A percentile compares a stretch with the other conserved stretches of the same genome.
phyloP scores from a whole-genome alignment of 2,888 invertebrate genomes.

The Sminthurinus aureus region DNA sequence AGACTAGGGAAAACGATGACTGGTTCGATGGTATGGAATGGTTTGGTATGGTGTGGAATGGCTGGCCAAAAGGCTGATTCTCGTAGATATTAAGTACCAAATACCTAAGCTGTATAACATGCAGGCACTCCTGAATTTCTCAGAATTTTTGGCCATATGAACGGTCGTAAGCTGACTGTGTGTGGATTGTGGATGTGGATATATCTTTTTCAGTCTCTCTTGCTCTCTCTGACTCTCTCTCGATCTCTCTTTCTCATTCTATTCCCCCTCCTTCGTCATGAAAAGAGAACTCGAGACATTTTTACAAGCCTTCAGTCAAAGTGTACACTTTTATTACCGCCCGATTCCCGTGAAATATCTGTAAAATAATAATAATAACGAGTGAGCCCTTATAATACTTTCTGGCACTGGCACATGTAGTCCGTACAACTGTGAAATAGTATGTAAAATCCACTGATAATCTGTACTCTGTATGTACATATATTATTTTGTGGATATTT shows the following conservation, averaged over 20 bases:
- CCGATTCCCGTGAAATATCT: constrained; percentile 57
- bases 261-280: constrained; percentile 42
- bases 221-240: background rate
- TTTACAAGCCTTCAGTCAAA: constrained; percentile 61
- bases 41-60: background rate
- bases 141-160: constrained; percentile 60
- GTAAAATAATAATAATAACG: constrained; percentile 55
- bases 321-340: constrained; percentile 59
- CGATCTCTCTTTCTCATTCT: constrained; percentile 37
- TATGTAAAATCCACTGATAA: background rate
- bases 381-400: constrained; percentile 36
- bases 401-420: background rate
- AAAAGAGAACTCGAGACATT: constrained; percentile 58
- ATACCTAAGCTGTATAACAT: constrained; percentile 24
- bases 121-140: constrained; percentile 59
- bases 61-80: constrained; percentile 21
- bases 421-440: no score
- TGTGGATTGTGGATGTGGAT: background rate
- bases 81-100: constrained; percentile 24
- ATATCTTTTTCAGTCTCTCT: background rate
- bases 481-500: background rate
- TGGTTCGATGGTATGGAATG: background rate
- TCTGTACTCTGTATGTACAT: background rate
- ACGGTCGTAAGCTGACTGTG: constrained; percentile 38
- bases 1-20: constrained; percentile 16